These are phyloP conservation scores for Pangasius macronema DNA, from an alignment of 2,797 vertebrate species.

Conservation along the genomic window DNA sequence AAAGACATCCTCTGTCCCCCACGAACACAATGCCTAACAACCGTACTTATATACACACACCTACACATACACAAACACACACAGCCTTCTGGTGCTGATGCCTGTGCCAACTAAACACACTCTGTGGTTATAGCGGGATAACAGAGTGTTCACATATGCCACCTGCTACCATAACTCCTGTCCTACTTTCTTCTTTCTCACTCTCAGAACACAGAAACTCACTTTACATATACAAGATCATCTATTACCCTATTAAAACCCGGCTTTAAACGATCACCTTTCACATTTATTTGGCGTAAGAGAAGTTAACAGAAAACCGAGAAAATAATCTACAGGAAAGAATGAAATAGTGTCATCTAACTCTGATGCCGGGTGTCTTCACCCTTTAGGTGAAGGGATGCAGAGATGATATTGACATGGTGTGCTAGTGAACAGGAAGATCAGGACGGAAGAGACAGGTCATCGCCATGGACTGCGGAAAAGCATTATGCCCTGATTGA, in stretches of 20 bases:
- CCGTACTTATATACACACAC: slow-evolving; percentile 27
- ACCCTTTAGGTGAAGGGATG: not conserved
- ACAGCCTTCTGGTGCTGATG: slow-evolving; percentile 52
- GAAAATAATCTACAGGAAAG: not conserved
- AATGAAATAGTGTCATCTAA: not conserved
- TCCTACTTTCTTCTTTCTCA: slow-evolving; percentile 53
- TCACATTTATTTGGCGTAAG: not conserved
- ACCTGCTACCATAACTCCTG: slow-evolving; percentile 59
- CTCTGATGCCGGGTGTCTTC: not conserved
- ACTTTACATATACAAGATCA: not conserved
- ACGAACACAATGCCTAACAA: slow-evolving; percentile 28
- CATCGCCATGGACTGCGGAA: slow-evolving; percentile 63
- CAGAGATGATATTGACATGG: slow-evolving; percentile 18
- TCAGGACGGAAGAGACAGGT: slow-evolving; percentile 34
- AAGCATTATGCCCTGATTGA: slow-evolving; percentile 71
- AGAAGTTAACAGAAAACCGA: not conserved
- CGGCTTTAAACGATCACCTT: not conserved
- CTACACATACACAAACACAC: slow-evolving; percentile 42
- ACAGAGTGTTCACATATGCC: slow-evolving; percentile 58
- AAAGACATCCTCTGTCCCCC: slow-evolving; percentile 61
- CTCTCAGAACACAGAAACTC: slow-evolving; percentile 32
- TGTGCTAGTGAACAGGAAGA: slow-evolving; percentile 11
- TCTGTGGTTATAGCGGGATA: slow-evolving; percentile 52
- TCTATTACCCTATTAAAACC: not conserved
- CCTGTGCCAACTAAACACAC: slow-evolving; percentile 55